Conservation (phyloP, 2,888 invertebrate genomes). For the Dryocosmus kuriphilus region DNA sequence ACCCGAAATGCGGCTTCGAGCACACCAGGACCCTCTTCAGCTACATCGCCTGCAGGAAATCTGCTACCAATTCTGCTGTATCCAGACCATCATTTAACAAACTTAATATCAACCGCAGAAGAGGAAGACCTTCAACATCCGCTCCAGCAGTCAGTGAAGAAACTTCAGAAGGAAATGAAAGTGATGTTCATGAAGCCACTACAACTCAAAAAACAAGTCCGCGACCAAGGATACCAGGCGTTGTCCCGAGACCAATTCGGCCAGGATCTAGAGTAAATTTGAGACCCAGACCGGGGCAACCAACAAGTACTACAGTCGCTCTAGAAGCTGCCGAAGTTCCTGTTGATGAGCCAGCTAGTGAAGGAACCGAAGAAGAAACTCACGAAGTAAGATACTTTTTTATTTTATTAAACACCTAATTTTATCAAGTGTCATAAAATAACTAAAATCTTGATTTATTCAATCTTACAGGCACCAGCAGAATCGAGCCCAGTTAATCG, state of each 20-base stretch:
- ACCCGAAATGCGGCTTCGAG: slow-evolving; percentile 57
- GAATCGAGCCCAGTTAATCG: slow-evolving; percentile 70
- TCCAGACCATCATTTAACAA: slow-evolving; percentile 71
- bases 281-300: slow-evolving; percentile 79
- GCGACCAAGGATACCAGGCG: slow-evolving; percentile 67
- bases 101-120: slow-evolving; percentile 67
- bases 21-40: slow-evolving; percentile 54
- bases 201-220: slow-evolving; percentile 52
- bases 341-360: slow-evolving; percentile 74
- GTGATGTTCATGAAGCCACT: slow-evolving; percentile 53
- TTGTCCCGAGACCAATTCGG: slow-evolving; percentile 80
- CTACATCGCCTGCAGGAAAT: slow-evolving; percentile 53
- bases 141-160: slow-evolving; percentile 63
- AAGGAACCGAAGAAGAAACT: slow-evolving; percentile 75
- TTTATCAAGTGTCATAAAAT: background rate
- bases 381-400: slow-evolving; percentile 65
- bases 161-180: slow-evolving; percentile 59
- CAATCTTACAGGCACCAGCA: slow-evolving; percentile 66
- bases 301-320: slow-evolving; percentile 77
- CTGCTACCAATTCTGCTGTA: slow-evolving; percentile 41
- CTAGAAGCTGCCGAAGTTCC: slow-evolving; percentile 64
- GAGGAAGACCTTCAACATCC: slow-evolving; percentile 68
- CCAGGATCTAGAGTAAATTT: slow-evolving; percentile 85
- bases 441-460: background rate
- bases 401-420: background rate